Evolutionary conservation across 2,888 invertebrate genomes (phyloP), one percentile per base, ranked within the genome.

Genomic region (Ormyrus nitidulus): DNA sequence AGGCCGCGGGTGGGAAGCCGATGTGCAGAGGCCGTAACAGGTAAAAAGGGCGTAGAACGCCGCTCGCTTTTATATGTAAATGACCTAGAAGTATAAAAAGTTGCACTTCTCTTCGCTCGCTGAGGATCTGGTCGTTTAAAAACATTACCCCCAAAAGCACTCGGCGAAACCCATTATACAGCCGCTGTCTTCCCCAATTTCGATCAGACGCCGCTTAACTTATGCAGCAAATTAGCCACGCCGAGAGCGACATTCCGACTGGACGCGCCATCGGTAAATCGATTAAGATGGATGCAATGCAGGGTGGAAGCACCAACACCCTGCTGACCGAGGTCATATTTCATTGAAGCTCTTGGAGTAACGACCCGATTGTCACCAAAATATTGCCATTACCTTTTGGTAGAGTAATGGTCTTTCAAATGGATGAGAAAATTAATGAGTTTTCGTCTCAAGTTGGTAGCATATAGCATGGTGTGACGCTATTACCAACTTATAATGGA

Each of bases 231-330:
- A 62, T 76, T 76, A 62, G 49, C 10, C n/a, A n/a, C 34, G 34
- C 34, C 19, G 44, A 19, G n/a, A n/a, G 11, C 13, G 75, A 59
- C 44, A 56, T 58, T 69, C 61, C 59, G 68, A 69, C 19, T 69
- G 56, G 56, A 49, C 69, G 51, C 6, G 64, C 49, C 56, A 34
- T 34, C 56, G 44, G 13, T 65, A 65, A 70, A 77, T 65, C 77
- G 71, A 77, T 77, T 59, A 65, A 70, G 70, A 71, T 58, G 70
- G 51, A 64, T 64, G 56, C 56, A 19, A 11, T n/a, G 66, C 5
- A 13, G 5, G 65, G n/a, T 1, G 68, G 11, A 11, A 34, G 34
- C 51, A 68, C 34, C 53, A 49, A 49, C n/a, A 49, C 6, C 65
- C 49, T 5, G 6, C 6, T 34, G 49, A 65, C 8, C 49, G n/a